phyloP scores from a whole-genome alignment of 35 echinoderm and acorn worm genomes.

The Nesometra sesokonis region DNA sequence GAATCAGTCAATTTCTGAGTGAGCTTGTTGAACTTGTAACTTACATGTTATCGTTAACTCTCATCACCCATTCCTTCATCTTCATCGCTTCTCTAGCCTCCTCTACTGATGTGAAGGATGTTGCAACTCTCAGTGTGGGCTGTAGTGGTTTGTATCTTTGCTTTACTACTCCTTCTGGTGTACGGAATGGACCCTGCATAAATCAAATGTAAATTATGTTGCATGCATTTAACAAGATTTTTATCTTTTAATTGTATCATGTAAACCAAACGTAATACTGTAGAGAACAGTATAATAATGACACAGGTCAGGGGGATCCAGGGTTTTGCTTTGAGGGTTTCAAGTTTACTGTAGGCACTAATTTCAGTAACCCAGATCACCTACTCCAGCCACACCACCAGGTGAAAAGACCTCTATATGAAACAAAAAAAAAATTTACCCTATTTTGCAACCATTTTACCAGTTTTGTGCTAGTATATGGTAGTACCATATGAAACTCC shows the following conservation, averaged over 20 bases:
- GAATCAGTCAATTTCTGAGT: neutral
- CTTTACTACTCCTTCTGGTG: slow-evolving; percentile 61
- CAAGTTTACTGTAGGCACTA: too few relatives aligned
- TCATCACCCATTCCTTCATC: slow-evolving; percentile 97
- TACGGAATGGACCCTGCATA: slow-evolving; percentile 79
- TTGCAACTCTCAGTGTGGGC: slow-evolving; percentile 85
- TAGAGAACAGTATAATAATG: neutral
- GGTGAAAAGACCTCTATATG: too few relatives aligned
- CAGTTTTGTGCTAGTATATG: too few relatives aligned
- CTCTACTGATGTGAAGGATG: slow-evolving; percentile 82
- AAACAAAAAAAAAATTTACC: too few relatives aligned
- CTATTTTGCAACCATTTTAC: too few relatives aligned
- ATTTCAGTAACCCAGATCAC: too few relatives aligned
- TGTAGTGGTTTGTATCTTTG: slow-evolving; percentile 87
- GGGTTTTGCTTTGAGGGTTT: too few relatives aligned
- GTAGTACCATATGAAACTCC: too few relatives aligned
- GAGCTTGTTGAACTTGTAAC: slow-evolving; percentile 1
- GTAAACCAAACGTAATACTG: neutral
- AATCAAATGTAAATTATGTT: neutral
- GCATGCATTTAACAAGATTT: neutral
- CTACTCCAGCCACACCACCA: too few relatives aligned
- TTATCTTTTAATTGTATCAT: neutral
- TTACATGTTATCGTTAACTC: slow-evolving; percentile 99
- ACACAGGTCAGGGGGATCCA: too few relatives aligned
- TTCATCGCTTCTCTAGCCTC: slow-evolving; percentile 96